Base-by-base conservation (phyloP, 2,888 invertebrate species). In the Trachelus troglodyta region DNA sequence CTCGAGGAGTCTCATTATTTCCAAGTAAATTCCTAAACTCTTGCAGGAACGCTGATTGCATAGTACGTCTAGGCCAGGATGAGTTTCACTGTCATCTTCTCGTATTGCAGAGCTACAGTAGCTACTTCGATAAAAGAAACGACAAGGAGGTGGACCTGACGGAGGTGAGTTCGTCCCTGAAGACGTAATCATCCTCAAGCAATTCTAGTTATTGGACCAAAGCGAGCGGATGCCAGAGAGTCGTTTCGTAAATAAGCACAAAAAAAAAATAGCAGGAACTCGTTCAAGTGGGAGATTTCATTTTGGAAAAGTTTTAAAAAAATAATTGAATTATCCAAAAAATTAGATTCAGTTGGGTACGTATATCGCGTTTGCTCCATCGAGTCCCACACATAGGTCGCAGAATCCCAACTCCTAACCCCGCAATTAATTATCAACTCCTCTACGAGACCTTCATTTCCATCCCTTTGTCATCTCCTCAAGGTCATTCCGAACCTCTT, bases 1-100 rank as follows among this genome's bases (percentile, higher is more conserved):
- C 34, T 40, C 9, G 9, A 23, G 56, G 34, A 34, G 34, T 34
- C n/a, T 34, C 75, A 75, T 56, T 31, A 33, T 68, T 68, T 30
- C 30, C 31, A 75, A 71, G 80, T 75, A 34, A 77, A 75, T 77
- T 81, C 75, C 74, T 80, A 11, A 34, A 40, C 84, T 71, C 81
- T 89, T 87, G 34, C 90, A 95, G 95, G 87, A 95, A 95, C 86
- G 94, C 95, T 4, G 95, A 96, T 87, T 94, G 94, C 74, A 92
- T 94, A 76, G 92, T 95, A 9, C 93, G 93, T 82, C 94, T 95
- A 77, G 95, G 93, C 23, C 92, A 93, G 79, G 94, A 95, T 84
- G 94, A 94, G 86, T 95, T 95, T 85, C 93, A 94, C 81, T 95
- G 95, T 88, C 95, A 96, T 87, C 92, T 93, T 34, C 92, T 95